Evolutionary conservation across 2,888 invertebrate genomes (phyloP).

Genomic region (Acronicta leporina): DNA sequence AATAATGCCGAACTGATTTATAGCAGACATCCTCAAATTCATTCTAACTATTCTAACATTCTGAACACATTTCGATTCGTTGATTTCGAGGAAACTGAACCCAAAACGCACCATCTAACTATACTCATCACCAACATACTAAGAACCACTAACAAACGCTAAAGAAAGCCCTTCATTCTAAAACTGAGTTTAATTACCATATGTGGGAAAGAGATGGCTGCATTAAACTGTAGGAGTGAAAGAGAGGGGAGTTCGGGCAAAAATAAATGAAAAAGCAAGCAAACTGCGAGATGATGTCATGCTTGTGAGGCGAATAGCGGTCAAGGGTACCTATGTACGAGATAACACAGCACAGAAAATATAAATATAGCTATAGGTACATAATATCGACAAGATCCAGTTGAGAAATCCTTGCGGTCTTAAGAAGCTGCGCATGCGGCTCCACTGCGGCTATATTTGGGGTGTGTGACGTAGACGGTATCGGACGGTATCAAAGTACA

Average conservation of each 20-base stretch:
- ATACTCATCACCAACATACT: slow-evolving; percentile 15
- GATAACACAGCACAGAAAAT: slow-evolving; percentile 55
- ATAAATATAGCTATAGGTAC: slow-evolving; percentile 30
- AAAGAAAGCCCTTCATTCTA: slow-evolving; percentile 59
- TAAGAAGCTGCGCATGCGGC: slow-evolving; percentile 33
- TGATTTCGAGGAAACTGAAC: slow-evolving; percentile 35
- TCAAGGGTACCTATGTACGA: slow-evolving; percentile 81
- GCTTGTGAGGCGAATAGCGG: slow-evolving; percentile 79
- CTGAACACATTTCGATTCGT: slow-evolving; percentile 29
- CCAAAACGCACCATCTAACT: slow-evolving; percentile 21
- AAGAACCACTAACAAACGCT: slow-evolving; percentile 26
- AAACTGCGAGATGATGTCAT: slow-evolving; percentile 79
- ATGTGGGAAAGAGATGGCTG: slow-evolving; percentile 52
- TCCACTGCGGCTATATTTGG: slow-evolving; percentile 47
- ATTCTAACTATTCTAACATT: slow-evolving; percentile 39
- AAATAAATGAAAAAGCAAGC: slow-evolving; percentile 77
- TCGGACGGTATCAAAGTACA: not conserved
- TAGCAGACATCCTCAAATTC: slow-evolving; percentile 4
- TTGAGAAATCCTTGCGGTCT: slow-evolving; percentile 49
- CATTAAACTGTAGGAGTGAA: slow-evolving; percentile 31
- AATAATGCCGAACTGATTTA: slow-evolving; percentile 16
- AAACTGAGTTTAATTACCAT: slow-evolving; percentile 59
- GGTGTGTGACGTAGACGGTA: slow-evolving; percentile 14
- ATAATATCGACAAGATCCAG: slow-evolving; percentile 19
- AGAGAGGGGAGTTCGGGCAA: slow-evolving; percentile 68